Evolutionary conservation across 2,797 vertebrate genomes (phyloP), one percentile per base, ranked within the genome.

Genomic region (Rhabdomys pumilio): DNA sequence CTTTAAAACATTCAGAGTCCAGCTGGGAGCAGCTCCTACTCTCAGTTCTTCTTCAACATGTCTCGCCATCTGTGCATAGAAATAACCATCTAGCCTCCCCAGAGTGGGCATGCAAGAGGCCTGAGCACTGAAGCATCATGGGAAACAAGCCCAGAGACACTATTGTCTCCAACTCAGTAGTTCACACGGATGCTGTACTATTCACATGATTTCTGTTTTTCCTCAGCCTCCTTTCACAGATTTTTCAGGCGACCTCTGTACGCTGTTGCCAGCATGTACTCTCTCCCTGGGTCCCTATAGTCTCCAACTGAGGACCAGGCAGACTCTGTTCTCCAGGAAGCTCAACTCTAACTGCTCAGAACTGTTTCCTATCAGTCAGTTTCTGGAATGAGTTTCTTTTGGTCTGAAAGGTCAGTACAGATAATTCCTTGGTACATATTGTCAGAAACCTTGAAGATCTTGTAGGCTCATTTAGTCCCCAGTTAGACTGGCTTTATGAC

Each of bases 381-480:
- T 79, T 72, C 87, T 81, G 65, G 47, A 65, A 75, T 26, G 82
- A 83, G 19, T 59, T 76, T 34, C 69, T 44, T 65, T 59, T 11
- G 38, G 41, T 53, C 57, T 34, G 14, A 65, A 93, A n/a, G 20
- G 38, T 19, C 1, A 0, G 31, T 57, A n/a, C 34, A 63, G 81
- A 90, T 69, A 80, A 81, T 79, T 83, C 44, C 57, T 93, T n/a
- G 10, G 76, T 50, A 90, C 34, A 75, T 6, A 55, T 5, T 9
- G 50, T 75, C 41, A 93, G 89, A 94, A 84, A 84, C 55, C 81
- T 88, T 53, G 44, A 57, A 53, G 75, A 41, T 80, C 34, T 80
- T n/a, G 53, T 63, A 26, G 41, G 12, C 61, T 91, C 55, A 29
- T 5, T 13, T 53, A 86, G 86, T 91, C 55, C 72, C 12, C 38